phyloP scores from a whole-genome alignment of 2,113 vertebrate genomes.

The Scatophagus argus region DNA sequence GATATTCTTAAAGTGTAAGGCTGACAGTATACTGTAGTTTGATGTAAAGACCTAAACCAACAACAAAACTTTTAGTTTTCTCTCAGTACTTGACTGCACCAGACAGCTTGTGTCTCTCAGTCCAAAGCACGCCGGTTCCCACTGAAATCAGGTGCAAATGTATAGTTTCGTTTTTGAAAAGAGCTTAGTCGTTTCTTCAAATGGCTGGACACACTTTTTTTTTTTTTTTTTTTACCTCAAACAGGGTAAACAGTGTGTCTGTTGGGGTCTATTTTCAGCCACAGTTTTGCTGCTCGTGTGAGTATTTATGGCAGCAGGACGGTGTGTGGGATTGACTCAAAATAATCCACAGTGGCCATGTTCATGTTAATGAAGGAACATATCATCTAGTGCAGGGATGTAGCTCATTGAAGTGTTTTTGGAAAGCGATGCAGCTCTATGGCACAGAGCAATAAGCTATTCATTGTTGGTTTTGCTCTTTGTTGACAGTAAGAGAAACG shows the following conservation, averaged over 20 bases:
- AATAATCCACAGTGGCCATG: constrained; percentile 12
- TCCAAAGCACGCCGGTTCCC: neutral
- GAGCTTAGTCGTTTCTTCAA: neutral
- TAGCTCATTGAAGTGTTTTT: neutral
- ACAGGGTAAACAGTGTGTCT: neutral
- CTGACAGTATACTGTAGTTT: neutral
- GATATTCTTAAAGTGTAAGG: neutral
- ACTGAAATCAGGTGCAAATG: constrained; percentile 9
- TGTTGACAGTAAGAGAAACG: neutral
- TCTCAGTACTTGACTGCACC: neutral
- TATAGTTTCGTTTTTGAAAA: neutral
- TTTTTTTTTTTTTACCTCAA: too few species aligned
- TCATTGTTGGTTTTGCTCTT: neutral
- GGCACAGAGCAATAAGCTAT: neutral
- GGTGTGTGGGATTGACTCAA: constrained; percentile 1
- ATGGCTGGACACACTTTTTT: neutral
- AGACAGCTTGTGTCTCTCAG: neutral
- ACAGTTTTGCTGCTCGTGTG: neutral
- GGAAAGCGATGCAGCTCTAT: neutral
- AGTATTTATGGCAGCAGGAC: constrained; percentile 19
- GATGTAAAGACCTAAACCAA: neutral
- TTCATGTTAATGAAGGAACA: constrained; percentile 4
- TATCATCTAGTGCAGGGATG: neutral
- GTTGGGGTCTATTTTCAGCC: constrained; percentile 13
- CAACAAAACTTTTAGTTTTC: neutral